A percentile compares a stretch with the other conserved stretches of the same genome.
Conservation (phyloP, 2,113 vertebrate genomes). For the Rhea pennata region DNA sequence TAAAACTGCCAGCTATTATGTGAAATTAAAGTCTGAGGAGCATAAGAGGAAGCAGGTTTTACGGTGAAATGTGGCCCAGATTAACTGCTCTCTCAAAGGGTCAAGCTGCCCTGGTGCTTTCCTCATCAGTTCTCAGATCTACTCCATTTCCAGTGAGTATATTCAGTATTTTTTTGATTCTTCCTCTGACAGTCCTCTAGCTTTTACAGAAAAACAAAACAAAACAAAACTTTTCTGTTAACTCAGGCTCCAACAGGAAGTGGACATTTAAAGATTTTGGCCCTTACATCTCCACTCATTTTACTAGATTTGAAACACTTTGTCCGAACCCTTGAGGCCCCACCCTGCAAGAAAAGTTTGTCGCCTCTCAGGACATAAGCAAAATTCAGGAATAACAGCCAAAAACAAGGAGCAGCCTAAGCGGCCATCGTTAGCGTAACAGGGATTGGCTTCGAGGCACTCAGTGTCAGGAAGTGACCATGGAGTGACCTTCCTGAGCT, state of each 20-base stretch:
- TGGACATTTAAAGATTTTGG: neutral
- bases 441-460: neutral
- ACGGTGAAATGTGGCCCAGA: rapidly evolving
- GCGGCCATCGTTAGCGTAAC: no score
- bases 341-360: no score
- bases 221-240: neutral
- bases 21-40: neutral
- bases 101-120: neutral
- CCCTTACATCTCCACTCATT: neutral
- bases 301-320: neutral
- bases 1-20: neutral
- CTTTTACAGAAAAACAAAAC: neutral
- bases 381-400: neutral
- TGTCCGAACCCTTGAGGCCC: neutral
- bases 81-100: neutral
- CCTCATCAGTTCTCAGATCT: neutral
- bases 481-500: neutral
- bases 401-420: neutral
- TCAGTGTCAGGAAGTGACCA: neutral
- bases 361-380: neutral
- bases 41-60: neutral
- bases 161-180: neutral
- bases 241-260: neutral
- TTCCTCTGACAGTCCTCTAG: neutral
- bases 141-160: neutral